Evolutionary conservation across 1,140 invertebrate species (phyloP).

Genomic region (Drusus annulatus): DNA sequence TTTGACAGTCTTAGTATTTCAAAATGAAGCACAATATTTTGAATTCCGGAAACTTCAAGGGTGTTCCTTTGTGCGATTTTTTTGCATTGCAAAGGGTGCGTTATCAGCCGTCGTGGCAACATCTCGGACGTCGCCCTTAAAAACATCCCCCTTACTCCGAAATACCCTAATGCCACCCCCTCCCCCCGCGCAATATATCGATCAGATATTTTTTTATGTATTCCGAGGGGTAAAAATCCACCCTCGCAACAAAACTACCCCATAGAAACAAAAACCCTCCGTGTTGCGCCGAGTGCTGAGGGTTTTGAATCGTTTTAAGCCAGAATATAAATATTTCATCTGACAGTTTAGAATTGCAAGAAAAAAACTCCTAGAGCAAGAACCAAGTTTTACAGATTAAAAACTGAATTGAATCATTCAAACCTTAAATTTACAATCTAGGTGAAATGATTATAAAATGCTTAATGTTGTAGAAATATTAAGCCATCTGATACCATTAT

Average conservation of each 20-base stretch:
- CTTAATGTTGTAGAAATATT: too few species aligned
- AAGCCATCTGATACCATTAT: too few species aligned
- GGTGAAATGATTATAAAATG: too few species aligned
- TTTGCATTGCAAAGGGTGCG: constrained; percentile 43
- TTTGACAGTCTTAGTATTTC: neutral
- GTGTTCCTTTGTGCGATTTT: constrained; percentile 19
- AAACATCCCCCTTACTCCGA: constrained; percentile 37
- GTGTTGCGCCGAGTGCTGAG: constrained; percentile 3
- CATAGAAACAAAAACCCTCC: constrained; percentile 51
- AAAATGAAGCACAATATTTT: constrained; percentile 16
- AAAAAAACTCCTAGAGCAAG: neutral
- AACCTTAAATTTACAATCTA: too few species aligned
- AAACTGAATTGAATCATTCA: too few species aligned
- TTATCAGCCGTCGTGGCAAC: constrained; percentile 48
- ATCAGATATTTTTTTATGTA: constrained; percentile 58
- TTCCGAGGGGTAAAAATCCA: constrained; percentile 44
- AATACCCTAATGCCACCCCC: constrained; percentile 37
- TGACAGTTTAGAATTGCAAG: constrained; percentile 18
- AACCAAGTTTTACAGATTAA: too few species aligned
- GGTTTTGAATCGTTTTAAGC: constrained; percentile 27
- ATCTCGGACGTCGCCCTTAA: constrained; percentile 42
- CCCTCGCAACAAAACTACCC: constrained; percentile 47
- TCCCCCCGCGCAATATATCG: constrained; percentile 51
- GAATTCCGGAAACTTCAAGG: constrained; percentile 5
- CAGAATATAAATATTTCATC: constrained; percentile 30